Base-by-base conservation (phyloP, 2,888 invertebrate genomes). In the Timandra comae region DNA sequence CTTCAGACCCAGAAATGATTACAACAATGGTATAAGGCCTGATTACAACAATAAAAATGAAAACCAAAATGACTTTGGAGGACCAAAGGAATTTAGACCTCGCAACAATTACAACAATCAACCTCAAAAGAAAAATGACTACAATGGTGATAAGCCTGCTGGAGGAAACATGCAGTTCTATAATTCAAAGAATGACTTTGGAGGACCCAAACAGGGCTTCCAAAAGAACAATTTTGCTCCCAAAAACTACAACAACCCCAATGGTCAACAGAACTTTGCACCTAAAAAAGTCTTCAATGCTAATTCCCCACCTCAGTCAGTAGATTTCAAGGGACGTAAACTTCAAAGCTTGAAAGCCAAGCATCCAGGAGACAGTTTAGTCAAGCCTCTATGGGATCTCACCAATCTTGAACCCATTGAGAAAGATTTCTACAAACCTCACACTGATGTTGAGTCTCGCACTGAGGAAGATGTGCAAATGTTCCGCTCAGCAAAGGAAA, bases 341-440 rank as follows among this genome's bases (percentile, higher is more conserved):
- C 49, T 87, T 42, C 89, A 88, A 49, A 89, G 90, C 51, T 84
- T 89, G 60, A 90, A 90, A 62, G 90, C 90, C 1, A 92, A 92
- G 60, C 90, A 90, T 64, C 92, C 92, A 7, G 92, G 92, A 30
- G 91, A 91, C 46, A 88, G 88, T 49, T 75, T 93, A 43, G 87
- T 90, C 8, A 95, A 94, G 60, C 96, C 97, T 3, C 89, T 89
- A 48, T 98, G 98, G 98, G 95, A 96, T 50, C 56, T 91, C 48
- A 54, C 69, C 29, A 86, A 88, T 42, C 82, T 98, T 45, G 91
- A 92, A 52, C 92, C 93, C 6, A 97, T 98, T 65, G 88, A 93
- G 52, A 98, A 98, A 84, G 93, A 97, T 74, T 95, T 98, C 63
- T 98, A 98, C 70, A 89, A 90, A 47, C 95, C 96, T 25, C 93